phyloP scores from a whole-genome alignment of 2,888 invertebrate species.

The Hemistola chrysoprasaria region DNA sequence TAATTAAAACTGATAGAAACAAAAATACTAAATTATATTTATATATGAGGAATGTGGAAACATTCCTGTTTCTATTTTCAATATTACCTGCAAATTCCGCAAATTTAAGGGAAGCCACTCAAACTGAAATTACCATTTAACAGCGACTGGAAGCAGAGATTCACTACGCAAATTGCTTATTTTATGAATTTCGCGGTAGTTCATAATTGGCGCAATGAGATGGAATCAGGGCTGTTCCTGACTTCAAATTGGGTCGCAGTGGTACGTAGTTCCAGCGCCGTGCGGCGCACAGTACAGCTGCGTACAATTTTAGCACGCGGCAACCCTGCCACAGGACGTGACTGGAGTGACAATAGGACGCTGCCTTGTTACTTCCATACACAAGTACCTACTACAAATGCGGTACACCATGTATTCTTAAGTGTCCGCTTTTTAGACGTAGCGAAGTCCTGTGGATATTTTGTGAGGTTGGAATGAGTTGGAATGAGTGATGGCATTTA shows the following conservation, averaged over 20 bases:
- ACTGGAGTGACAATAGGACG: constrained; percentile 46
- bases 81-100: too few species aligned
- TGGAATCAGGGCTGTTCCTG: constrained; percentile 44
- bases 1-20: too few species aligned
- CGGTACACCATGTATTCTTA: constrained; percentile 36
- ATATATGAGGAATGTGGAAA: too few species aligned
- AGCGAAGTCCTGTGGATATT: too few species aligned
- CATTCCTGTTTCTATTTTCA: too few species aligned
- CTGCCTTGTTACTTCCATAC: constrained; percentile 43
- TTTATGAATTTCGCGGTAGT: constrained; percentile 30
- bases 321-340: constrained; percentile 54
- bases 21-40: too few species aligned
- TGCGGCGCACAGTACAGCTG: constrained; percentile 58
- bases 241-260: constrained; percentile 47
- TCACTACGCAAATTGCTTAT: constrained; percentile 23
- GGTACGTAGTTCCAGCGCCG: constrained; percentile 11
- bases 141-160: constrained; percentile 8
- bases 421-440: constrained; percentile 27
- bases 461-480: too few species aligned
- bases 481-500: background rate
- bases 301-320: constrained; percentile 62
- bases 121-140: constrained; percentile 7
- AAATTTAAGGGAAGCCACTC: background rate
- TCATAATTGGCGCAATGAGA: constrained; percentile 34
- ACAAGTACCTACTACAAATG: constrained; percentile 44